Evolutionary conservation across 2,888 invertebrate species (phyloP).

Genomic region (Chydorus sphaericus): DNA sequence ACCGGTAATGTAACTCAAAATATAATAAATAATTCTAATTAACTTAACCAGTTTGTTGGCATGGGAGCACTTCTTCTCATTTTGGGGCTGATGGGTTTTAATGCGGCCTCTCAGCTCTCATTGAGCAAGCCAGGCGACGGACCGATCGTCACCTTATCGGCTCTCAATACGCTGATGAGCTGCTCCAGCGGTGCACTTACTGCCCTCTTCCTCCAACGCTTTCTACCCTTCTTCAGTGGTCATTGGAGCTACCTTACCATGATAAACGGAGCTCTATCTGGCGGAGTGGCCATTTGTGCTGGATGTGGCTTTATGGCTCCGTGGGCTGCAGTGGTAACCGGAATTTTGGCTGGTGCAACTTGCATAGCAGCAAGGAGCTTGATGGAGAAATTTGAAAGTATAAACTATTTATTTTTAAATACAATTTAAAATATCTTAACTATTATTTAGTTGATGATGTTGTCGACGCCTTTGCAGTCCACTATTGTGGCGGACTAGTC

Average conservation of each 20-base stretch:
- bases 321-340: constrained; percentile 31
- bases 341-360: constrained; percentile 29
- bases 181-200: constrained; percentile 20
- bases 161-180: constrained; percentile 35
- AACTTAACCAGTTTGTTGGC: constrained; percentile 32
- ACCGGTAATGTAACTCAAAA: constrained; percentile 21
- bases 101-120: constrained; percentile 34
- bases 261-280: constrained; percentile 36
- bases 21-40: constrained; percentile 28
- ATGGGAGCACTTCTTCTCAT: constrained; percentile 37
- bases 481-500: constrained; percentile 37
- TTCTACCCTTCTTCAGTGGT: not conserved
- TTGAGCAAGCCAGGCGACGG: constrained; percentile 32
- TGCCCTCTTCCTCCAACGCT: constrained; percentile 7
- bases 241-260: constrained; percentile 33
- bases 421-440: constrained; percentile 2
- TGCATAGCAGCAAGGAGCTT: constrained; percentile 26
- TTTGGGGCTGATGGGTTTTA: constrained; percentile 39
- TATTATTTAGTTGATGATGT: constrained; percentile 37
- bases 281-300: constrained; percentile 35
- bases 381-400: constrained; percentile 20
- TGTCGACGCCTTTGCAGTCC: constrained; percentile 32
- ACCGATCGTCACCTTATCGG: constrained; percentile 28
- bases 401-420: too few relatives aligned
- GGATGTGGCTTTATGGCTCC: constrained; percentile 31